A percentile compares a stretch with the other conserved stretches of the same genome.
These are phyloP conservation scores for Belonocnema kinseyi DNA, from an alignment of 1,140 invertebrate species.

Conservation along the genomic window DNA sequence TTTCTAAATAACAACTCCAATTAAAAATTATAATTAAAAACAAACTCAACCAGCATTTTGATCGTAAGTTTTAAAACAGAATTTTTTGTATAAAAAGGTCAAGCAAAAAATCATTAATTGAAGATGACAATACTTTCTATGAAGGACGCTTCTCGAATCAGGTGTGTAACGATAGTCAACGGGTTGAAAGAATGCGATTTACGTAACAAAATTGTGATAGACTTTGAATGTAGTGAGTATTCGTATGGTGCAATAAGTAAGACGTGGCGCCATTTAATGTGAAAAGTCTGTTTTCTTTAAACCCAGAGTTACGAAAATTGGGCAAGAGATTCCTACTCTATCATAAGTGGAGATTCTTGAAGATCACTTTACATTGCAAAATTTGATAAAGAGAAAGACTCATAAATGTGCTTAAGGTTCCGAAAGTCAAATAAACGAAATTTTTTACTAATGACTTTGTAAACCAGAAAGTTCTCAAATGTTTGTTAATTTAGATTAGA, in stretches of 20 bases:
- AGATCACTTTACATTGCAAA: neutral
- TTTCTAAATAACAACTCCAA: neutral
- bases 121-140: neutral
- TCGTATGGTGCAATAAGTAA: constrained; percentile 11
- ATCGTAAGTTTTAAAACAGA: neutral
- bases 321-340: neutral
- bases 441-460: no score
- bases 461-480: no score
- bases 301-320: constrained; percentile 1
- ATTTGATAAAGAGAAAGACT: neutral
- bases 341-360: neutral
- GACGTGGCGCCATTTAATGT: constrained; percentile 27
- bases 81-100: neutral
- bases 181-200: constrained; percentile 36
- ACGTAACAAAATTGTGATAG: constrained; percentile 28
- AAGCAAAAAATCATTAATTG: neutral
- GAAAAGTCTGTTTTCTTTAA: constrained; percentile 22
- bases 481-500: no score
- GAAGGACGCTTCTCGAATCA: constrained; percentile 16
- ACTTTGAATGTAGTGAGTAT: constrained; percentile 22
- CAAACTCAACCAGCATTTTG: neutral
- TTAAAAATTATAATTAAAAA: neutral
- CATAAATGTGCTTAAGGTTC: neutral
- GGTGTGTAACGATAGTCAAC: constrained; percentile 33
- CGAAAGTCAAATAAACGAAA: no score